Base-by-base conservation (phyloP, 2,113 vertebrate genomes). In the Paramisgurnus dabryanus region DNA sequence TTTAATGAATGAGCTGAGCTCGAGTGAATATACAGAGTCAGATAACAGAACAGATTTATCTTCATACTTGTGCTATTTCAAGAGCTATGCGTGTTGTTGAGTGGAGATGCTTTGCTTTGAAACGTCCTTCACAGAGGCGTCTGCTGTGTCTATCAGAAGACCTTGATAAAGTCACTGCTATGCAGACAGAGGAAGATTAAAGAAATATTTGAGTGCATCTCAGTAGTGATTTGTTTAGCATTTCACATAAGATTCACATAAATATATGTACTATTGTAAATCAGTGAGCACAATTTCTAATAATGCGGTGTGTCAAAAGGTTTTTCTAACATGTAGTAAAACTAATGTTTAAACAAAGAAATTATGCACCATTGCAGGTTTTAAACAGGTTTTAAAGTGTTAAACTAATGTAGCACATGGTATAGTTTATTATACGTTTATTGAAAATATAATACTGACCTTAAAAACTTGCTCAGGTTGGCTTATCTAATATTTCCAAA, bases 31-130 rank as follows among this genome's bases (percentile, higher is more conserved):
- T 11, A 73, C 5, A 40, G 39, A 60, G 15, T 0, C 47, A 15
- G 18, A 82, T 41, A 45, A 60, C 3, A 41, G 27, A 17, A 75
- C 43, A 11, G 55, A 40, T 72, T 74, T 66, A 67, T 53, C 50
- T 74, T 73, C 65, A 70, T 61, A 15, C 49, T 41, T n/a, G 63
- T 40, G 57, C 75, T 84, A 86, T 86, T 87, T 86, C n/a, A 7
- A 60, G 76, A 17, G 27, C 27, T 34, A 34, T 34, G 27, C 27
- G 6, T 67, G 79, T 60, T 57, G 65, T 4, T 82, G 77, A 80
- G 63, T 11, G 61, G 41, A 65, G 78, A 76, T 81, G 80, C 76
- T 67, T 45, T 17, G 49, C 27, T 34, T 34, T 34, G 27, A 18
- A 49, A 77, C 40, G 50, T 53, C 50, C 45, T 77, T 53, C 80